phyloP scores from a whole-genome alignment of 92 coral and sea anemone genomes.

The Phenganax subtilis region DNA sequence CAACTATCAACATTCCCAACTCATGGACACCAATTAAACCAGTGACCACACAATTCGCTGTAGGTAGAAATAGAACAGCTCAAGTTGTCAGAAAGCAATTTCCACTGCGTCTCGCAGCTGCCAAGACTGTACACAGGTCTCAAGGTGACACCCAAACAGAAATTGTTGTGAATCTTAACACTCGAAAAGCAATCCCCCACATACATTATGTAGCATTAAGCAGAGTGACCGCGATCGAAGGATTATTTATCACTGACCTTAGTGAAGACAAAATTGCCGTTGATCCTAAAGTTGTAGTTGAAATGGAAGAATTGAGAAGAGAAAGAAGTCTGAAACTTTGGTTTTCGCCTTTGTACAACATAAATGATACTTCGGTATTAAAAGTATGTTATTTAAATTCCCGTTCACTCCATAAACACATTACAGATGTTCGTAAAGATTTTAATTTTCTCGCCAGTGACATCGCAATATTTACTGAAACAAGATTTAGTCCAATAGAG shows the following conservation, averaged over 20 bases:
- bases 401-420: constrained; percentile 12
- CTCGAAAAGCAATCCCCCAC: constrained; percentile 45
- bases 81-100: constrained; percentile 49
- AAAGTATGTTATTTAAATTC: constrained; percentile 6
- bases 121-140: constrained; percentile 36
- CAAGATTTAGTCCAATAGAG: constrained; percentile 13
- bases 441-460: constrained; percentile 7
- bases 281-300: constrained; percentile 18
- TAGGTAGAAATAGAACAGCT: constrained; percentile 37
- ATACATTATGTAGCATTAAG: constrained; percentile 17
- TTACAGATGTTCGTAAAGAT: constrained; percentile 11
- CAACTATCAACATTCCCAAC: not conserved
- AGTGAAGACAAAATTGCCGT: constrained; percentile 33
- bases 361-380: no score
- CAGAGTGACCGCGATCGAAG: constrained; percentile 46
- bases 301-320: constrained; percentile 20
- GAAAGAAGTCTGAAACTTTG: constrained; percentile 5
- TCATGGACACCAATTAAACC: constrained; percentile 47
- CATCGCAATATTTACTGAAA: constrained; percentile 20
- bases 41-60: constrained; percentile 40
- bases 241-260: not conserved
- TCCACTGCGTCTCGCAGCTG: constrained; percentile 43
- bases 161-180: constrained; percentile 58
- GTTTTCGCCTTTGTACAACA: not conserved
- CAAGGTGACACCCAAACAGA: constrained; percentile 52